phyloP scores from a whole-genome alignment of 1,140 invertebrate genomes.

The Coptotermes formosanus region DNA sequence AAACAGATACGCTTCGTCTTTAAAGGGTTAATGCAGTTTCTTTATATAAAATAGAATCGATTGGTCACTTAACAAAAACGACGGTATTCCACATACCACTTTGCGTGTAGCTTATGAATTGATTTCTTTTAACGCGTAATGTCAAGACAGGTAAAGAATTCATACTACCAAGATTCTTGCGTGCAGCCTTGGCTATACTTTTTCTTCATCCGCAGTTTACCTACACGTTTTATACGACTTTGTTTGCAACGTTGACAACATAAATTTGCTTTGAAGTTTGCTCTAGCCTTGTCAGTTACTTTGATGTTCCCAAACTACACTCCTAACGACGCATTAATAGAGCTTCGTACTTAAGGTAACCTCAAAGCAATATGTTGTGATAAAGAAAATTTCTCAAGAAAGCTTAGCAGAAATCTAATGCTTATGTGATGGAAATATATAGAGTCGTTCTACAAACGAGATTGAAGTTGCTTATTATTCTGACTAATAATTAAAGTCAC shows the following conservation, averaged over 20 bases:
- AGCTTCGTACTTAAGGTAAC: not conserved
- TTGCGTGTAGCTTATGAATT: no score
- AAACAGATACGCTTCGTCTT: no score
- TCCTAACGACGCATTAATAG: not conserved
- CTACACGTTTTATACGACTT: not conserved
- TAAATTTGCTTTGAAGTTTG: conserved; percentile 8
- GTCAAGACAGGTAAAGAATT: no score
- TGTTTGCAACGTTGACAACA: not conserved
- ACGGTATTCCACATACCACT: no score
- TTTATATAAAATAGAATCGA: no score
- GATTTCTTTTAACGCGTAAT: no score
- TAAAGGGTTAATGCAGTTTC: no score
- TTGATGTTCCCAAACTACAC: not conserved
- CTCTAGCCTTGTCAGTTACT: not conserved
- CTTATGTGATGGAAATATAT: not conserved
- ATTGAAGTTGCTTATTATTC: not conserved
- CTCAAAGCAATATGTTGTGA: not conserved
- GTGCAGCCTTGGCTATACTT: no score
- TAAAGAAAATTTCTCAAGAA: not conserved
- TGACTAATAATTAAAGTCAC: not conserved
- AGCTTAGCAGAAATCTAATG: not conserved
- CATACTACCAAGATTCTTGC: no score
- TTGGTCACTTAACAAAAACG: no score
- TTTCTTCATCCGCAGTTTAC: no score
- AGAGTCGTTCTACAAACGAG: not conserved